phyloP scores from a whole-genome alignment of 1,140 invertebrate species.

The Pogonomyrmex californicus region DNA sequence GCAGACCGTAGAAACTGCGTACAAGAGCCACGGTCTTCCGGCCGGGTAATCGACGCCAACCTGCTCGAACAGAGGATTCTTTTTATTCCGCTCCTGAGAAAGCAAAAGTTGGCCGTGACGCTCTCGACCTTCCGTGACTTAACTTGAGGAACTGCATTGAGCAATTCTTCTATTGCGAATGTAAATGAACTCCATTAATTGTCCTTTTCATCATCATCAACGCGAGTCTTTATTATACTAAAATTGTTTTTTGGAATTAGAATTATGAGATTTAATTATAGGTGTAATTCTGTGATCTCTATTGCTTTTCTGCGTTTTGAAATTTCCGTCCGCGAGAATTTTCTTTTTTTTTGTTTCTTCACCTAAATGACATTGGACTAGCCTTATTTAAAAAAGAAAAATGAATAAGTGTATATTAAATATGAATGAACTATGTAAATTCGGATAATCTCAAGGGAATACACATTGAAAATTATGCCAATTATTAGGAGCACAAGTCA shows the following conservation, averaged over 20 bases:
- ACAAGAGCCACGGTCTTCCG: constrained; percentile 47
- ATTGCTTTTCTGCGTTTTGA: background rate
- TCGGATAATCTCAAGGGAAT: constrained; percentile 97
- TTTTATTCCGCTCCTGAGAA: constrained; percentile 37
- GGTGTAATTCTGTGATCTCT: background rate
- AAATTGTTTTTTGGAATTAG: background rate
- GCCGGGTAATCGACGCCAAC: constrained; percentile 44
- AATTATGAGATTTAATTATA: background rate
- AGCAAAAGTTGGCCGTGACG: constrained; percentile 44
- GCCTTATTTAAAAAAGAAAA: constrained; percentile 92
- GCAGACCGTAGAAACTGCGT: constrained; percentile 60
- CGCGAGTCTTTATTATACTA: background rate
- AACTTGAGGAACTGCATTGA: background rate
- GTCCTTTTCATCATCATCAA: background rate
- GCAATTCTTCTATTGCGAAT: constrained; percentile 29
- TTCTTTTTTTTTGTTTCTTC: constrained; percentile 82
- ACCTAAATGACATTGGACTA: constrained; percentile 89
- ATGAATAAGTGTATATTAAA: constrained; percentile 92
- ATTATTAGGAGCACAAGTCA: constrained; percentile 89
- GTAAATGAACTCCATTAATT: constrained; percentile 2
- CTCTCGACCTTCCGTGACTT: constrained; percentile 11
- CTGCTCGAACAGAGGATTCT: constrained; percentile 16
- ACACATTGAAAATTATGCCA: constrained; percentile 98
- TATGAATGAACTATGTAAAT: constrained; percentile 89
- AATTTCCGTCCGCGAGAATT: background rate